phyloP scores from a whole-genome alignment of 2,113 vertebrate genomes.

The Sphaerodactylus townsendi region DNA sequence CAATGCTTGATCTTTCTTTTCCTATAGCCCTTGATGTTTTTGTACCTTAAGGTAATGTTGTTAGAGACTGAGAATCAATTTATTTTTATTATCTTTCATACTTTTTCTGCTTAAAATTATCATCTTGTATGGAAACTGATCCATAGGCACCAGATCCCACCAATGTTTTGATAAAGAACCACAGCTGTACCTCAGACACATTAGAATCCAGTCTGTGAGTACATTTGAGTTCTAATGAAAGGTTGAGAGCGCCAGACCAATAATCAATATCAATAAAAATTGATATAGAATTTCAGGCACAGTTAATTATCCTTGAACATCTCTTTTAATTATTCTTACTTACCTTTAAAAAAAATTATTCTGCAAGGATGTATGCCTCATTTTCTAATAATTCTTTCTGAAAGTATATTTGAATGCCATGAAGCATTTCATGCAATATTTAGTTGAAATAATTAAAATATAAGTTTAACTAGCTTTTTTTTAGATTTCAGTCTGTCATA shows the following conservation, averaged over 20 bases:
- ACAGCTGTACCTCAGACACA: neutral
- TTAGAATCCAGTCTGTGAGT: neutral
- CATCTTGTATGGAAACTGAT: too few relatives aligned
- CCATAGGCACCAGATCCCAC: too few relatives aligned
- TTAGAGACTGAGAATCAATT: neutral
- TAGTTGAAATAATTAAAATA: neutral
- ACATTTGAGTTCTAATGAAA: neutral
- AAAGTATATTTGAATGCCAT: too few relatives aligned
- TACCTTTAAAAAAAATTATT: too few relatives aligned
- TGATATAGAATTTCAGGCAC: neutral
- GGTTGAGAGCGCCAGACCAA: neutral
- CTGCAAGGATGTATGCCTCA: too few relatives aligned
- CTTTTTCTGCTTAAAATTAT: neutral
- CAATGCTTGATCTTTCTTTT: too few relatives aligned
- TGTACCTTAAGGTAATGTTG: neutral
- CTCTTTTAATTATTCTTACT: too few relatives aligned
- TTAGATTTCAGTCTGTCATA: neutral
- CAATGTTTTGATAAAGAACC: neutral
- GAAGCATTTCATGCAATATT: too few relatives aligned
- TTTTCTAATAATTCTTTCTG: too few relatives aligned
- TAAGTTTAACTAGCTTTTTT: neutral
- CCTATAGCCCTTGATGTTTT: too few relatives aligned
- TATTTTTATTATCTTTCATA: neutral
- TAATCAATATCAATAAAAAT: neutral
- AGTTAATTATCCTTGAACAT: too few relatives aligned